Conservation (phyloP, 2,888 invertebrate species). For the Cryptocheilus praepositus region DNA sequence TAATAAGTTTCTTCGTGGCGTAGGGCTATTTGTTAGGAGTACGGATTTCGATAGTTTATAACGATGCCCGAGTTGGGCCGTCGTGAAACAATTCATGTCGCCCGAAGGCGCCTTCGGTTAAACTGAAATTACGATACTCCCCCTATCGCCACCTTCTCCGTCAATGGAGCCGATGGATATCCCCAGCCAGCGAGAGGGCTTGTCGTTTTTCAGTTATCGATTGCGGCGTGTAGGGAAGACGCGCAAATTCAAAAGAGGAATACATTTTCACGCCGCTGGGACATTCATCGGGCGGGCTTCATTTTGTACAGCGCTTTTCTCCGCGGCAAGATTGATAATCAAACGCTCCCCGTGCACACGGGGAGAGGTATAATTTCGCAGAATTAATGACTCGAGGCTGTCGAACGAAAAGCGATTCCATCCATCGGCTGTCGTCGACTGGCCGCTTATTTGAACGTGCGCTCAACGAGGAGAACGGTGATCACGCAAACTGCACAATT, state of each 20-base stretch:
- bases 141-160: too few relatives aligned
- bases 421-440: too few relatives aligned
- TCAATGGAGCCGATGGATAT: too few relatives aligned
- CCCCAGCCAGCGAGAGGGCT: too few relatives aligned
- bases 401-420: background rate
- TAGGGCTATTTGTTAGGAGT: background rate
- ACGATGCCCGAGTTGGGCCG: slow-evolving; percentile 21
- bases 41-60: background rate
- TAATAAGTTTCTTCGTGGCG: background rate
- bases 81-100: slow-evolving; percentile 26
- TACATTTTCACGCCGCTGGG: too few relatives aligned
- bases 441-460: too few relatives aligned
- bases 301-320: too few relatives aligned
- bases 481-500: too few relatives aligned
- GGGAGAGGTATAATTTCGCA: background rate
- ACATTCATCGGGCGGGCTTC: too few relatives aligned
- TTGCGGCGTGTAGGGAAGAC: slow-evolving; percentile 5
- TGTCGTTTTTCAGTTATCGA: too few relatives aligned
- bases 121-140: slow-evolving; percentile 1
- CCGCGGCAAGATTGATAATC: slow-evolving; percentile 6
- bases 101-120: slow-evolving; percentile 19
- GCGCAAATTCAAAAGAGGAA: slow-evolving; percentile 7
- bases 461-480: too few relatives aligned
- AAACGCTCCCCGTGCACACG: background rate
- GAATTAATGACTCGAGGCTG: slow-evolving; percentile 2